Evolutionary conservation across 2,113 vertebrate species (phyloP).

Genomic region (Apeltes quadracus): DNA sequence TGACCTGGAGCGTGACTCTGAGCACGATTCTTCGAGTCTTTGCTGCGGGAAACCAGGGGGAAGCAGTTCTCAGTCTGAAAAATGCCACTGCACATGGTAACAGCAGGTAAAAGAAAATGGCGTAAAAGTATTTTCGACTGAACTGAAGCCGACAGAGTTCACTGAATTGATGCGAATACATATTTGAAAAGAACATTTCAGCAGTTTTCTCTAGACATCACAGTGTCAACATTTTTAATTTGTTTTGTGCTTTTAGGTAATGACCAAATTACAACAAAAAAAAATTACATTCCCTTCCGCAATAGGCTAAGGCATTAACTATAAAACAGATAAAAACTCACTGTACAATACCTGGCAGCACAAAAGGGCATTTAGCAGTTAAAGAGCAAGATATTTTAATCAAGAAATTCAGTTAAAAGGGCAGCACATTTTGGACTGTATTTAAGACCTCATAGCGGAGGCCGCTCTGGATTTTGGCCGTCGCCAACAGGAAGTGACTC

Average conservation of each 20-base stretch:
- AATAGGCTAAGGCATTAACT: neutral
- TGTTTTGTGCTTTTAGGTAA: neutral
- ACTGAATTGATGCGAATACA: neutral
- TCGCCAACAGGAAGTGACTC: too few species aligned
- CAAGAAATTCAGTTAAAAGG: neutral
- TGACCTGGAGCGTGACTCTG: slow-evolving; percentile 13
- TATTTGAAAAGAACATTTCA: neutral
- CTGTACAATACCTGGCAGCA: neutral
- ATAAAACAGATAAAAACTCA: neutral
- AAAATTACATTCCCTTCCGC: neutral
- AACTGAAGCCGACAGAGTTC: neutral
- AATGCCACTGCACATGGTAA: slow-evolving; percentile 8
- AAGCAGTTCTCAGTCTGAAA: neutral
- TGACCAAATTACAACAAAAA: slow-evolving; percentile 5
- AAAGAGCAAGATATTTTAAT: neutral
- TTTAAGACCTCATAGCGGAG: neutral
- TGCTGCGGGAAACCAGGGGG: neutral
- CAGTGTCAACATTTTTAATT: neutral
- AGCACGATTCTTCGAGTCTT: slow-evolving; percentile 13
- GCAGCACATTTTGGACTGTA: neutral
- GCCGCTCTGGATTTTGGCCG: too few species aligned
- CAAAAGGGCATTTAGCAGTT: neutral
- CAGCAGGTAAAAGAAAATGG: neutral
- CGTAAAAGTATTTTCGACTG: neutral
- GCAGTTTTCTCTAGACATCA: neutral